These are phyloP conservation scores for Caenorhabditis sinica DNA, from an alignment of 2,888 invertebrate genomes.

Conservation along the genomic window DNA sequence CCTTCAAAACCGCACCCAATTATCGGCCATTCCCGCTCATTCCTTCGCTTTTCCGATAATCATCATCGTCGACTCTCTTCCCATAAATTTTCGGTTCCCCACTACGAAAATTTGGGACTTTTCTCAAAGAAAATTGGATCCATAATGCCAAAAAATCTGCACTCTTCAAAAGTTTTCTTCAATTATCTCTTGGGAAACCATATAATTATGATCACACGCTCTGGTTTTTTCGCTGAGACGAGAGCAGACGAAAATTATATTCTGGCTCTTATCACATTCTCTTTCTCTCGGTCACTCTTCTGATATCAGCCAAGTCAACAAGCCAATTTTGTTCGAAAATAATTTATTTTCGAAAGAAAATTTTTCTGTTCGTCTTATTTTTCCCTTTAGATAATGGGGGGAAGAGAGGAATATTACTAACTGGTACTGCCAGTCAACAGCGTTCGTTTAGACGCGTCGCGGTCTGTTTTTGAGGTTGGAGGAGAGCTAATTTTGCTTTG, in stretches of 20 bases:
- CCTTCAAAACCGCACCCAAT: conserved; percentile 16
- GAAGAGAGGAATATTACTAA: not conserved
- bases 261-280: conserved; percentile 15
- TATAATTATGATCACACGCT: conserved; percentile 15
- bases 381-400: not conserved
- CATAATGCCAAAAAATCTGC: too few species aligned
- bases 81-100: not conserved
- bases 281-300: not conserved
- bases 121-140: not conserved
- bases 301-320: conserved; percentile 25
- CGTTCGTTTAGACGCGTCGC: not conserved
- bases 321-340: conserved; percentile 18
- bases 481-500: not conserved
- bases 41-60: not conserved
- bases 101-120: too few species aligned
- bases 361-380: not conserved
- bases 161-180: not conserved
- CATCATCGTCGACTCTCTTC: not conserved
- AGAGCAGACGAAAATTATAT: conserved; percentile 1
- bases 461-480: not conserved
- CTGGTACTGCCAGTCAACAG: conserved; percentile 35
- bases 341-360: conserved; percentile 17
- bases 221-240: not conserved
- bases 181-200: conserved; percentile 11
- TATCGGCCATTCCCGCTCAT: not conserved